Evolutionary conservation across 1,140 invertebrate genomes (phyloP), one percentile per base, ranked within the genome.

Genomic region (Chironomus tepperi): DNA sequence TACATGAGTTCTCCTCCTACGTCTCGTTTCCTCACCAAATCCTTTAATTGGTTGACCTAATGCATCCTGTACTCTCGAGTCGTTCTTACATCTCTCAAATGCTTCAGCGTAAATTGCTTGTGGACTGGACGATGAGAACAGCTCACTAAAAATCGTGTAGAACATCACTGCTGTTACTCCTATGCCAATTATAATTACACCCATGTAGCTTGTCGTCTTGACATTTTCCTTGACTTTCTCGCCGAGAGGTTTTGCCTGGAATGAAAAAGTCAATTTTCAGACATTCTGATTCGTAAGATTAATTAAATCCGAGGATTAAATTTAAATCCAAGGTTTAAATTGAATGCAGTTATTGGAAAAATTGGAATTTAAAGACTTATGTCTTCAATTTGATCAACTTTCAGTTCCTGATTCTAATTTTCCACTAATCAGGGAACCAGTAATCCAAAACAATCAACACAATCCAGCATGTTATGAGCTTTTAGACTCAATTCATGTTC

Each of bases 41-140:
- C 91, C 92, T 83, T 91, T 95, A 16, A 97, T 91, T n/a, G 94
- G 94, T 76, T 89, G 84, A 42, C 95, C 95, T 42, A 96, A 82
- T 15, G 87, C 84, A 84, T 95, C 90, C 76, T 88, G 84, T 42
- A 96, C 83, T 78, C 88, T 84, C 7, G 86, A 83, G 84, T 95
- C 87, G 81, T 86, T 78, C 18, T 70, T 70, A 70, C 65, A 70
- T 70, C 18, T 19, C 12, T 70, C 65, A 70, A 70, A 70, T 70
- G 65, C 65, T 18, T 70, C 65, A 70, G 16, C 16, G 18, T 70
- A 70, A 70, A 70, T 70, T 0, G 65, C 65, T 70, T 70, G 65
- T 2, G 19, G 65, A 70, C 19, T 70, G 16, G n/a, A 21, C 0
- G n/a, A 18, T 16, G 65, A 70, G 18, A 70, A 70, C 6, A 70